A percentile compares a stretch with the other conserved stretches of the same genome.
phyloP scores from a whole-genome alignment of 2,797 vertebrate genomes.

The Pseudomugil tenellus region DNA sequence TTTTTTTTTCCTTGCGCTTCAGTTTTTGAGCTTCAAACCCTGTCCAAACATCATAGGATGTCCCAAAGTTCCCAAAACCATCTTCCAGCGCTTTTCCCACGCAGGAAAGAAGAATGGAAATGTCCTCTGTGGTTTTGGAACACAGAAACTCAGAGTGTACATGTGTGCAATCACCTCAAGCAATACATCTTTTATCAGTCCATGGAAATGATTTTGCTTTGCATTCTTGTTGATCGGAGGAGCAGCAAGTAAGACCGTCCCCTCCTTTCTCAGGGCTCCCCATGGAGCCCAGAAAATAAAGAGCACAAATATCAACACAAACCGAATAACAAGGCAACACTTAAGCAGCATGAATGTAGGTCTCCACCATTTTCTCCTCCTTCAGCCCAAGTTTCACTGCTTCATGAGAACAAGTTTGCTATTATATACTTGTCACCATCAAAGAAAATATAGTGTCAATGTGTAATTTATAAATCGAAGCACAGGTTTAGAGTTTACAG shows the following conservation, averaged over 20 bases:
- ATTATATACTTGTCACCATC: constrained; percentile 14
- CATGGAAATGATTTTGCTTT: constrained; percentile 55
- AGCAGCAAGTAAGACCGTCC: constrained; percentile 69
- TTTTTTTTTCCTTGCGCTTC: constrained; percentile 36
- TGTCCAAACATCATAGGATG: constrained; percentile 27
- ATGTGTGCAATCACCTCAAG: constrained; percentile 72
- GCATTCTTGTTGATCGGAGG: constrained; percentile 78
- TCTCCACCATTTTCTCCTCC: constrained; percentile 43
- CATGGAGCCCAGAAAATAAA: constrained; percentile 34
- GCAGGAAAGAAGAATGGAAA: neutral
- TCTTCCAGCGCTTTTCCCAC: constrained; percentile 56
- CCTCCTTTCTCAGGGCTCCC: constrained; percentile 50
- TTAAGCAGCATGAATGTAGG: constrained; percentile 81
- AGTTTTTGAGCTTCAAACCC: constrained; percentile 23
- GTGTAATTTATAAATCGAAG: constrained; percentile 42
- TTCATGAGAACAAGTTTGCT: constrained; percentile 21
- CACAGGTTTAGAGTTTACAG: constrained; percentile 44
- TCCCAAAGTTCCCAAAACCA: constrained; percentile 41
- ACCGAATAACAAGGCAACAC: constrained; percentile 71
- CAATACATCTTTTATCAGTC: constrained; percentile 63
- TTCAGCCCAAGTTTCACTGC: constrained; percentile 30
- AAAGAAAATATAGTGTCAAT: constrained; percentile 34
- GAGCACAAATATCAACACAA: constrained; percentile 52
- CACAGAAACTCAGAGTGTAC: constrained; percentile 56
- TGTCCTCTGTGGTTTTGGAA: constrained; percentile 24